phyloP scores from a whole-genome alignment of 2,113 vertebrate species.

The Theropithecus gelada region DNA sequence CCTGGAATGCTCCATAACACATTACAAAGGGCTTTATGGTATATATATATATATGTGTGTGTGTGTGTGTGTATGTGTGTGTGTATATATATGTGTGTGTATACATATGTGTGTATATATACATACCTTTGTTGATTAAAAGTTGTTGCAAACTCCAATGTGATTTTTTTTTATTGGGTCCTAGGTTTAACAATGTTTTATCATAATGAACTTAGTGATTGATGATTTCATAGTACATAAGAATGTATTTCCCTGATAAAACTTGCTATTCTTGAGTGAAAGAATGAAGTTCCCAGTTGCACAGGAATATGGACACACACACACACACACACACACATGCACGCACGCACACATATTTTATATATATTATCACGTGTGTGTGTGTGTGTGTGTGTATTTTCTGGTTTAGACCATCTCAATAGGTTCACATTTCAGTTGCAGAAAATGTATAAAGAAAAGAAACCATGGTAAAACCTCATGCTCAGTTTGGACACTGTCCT shows the following conservation, averaged over 20 bases:
- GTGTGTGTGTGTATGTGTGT: accelerated
- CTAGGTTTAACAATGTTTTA: conserved; percentile 91
- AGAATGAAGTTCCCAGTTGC: conserved; percentile 83
- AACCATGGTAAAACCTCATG: neutral
- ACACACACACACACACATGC: neutral
- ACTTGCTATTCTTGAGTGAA: conserved; percentile 92
- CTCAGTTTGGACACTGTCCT: neutral
- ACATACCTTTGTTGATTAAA: conserved; percentile 91
- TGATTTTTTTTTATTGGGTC: conserved; percentile 86
- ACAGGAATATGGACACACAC: conserved; percentile 44
- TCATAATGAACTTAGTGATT: neutral
- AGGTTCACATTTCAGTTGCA: neutral
- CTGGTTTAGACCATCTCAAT: neutral
- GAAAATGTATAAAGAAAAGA: neutral
- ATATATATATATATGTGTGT: conserved; percentile 86
- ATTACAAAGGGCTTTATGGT: conserved; percentile 87
- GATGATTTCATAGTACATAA: conserved; percentile 73
- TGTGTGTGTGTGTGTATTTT: too few species aligned
- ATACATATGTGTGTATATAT: conserved; percentile 75
- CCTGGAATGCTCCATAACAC: conserved; percentile 86
- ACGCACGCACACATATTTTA: neutral
- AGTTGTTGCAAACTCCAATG: conserved; percentile 88
- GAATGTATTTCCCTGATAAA: conserved; percentile 85
- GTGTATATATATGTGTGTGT: too few species aligned
- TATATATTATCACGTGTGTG: too few species aligned